Percentiles rank a stretch among this genome's conserved stretches.
phyloP scores from a whole-genome alignment of 2,888 invertebrate genomes.

The Lamellibrachia columna region DNA sequence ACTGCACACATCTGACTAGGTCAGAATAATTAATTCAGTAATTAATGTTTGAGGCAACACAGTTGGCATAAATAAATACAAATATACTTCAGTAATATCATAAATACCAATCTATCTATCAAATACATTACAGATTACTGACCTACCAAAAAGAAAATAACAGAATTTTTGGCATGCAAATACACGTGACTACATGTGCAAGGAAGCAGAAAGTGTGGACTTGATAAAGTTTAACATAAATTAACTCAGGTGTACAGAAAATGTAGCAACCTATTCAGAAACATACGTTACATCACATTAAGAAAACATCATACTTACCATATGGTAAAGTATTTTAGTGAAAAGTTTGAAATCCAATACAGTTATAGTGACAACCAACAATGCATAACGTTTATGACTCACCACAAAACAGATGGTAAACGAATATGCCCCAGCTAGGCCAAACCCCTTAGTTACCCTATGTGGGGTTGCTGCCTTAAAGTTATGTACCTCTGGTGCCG shows the following conservation, averaged over 20 bases:
- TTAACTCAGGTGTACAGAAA: not conserved
- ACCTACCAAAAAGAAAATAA: not conserved
- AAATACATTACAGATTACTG: not conserved
- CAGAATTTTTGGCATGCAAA: not conserved
- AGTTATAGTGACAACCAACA: not conserved
- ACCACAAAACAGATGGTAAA: not conserved
- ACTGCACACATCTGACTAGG: not conserved
- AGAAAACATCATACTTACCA: constrained; percentile 1
- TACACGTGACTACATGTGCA: not conserved
- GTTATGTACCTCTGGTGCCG: not conserved
- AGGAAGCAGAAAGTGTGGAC: not conserved
- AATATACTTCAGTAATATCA: not conserved
- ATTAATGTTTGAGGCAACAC: not conserved
- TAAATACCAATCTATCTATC: not conserved
- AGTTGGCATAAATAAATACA: not conserved
- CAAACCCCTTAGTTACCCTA: not conserved
- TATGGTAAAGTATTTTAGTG: not conserved
- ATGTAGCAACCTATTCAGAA: not conserved
- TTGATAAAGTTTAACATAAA: not conserved
- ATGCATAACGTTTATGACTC: not conserved
- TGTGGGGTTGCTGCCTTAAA: not conserved
- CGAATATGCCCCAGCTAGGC: not conserved
- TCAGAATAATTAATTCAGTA: not conserved
- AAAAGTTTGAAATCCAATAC: not conserved
- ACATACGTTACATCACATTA: not conserved